Conservation (phyloP, 2,888 invertebrate genomes). For the Anthoptus insignis region DNA sequence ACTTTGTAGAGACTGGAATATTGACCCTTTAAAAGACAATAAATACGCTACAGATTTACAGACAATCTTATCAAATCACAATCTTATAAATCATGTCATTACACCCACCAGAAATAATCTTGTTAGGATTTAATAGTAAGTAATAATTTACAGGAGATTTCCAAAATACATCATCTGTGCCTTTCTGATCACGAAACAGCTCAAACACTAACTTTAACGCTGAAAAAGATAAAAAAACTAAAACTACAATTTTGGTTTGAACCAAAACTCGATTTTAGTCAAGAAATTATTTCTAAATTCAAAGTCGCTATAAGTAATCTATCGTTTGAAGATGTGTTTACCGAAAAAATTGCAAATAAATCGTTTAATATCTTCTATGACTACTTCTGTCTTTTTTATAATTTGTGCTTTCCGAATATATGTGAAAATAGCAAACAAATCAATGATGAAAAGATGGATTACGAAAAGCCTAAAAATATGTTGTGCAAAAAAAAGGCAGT, state of each 20-base stretch:
- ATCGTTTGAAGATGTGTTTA: not conserved
- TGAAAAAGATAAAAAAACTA: not conserved
- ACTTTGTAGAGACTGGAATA: not conserved
- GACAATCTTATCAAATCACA: not conserved
- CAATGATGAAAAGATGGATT: not conserved
- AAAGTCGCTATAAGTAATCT: not conserved
- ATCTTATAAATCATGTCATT: not conserved
- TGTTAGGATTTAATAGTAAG: not conserved
- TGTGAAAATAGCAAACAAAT: not conserved
- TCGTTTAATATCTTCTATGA: constrained; percentile 1
- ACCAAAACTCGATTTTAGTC: not conserved
- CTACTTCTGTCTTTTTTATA: not conserved
- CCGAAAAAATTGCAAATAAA: not conserved
- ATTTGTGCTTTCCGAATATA: not conserved
- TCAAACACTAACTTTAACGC: not conserved
- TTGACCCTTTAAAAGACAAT: not conserved
- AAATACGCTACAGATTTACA: not conserved
- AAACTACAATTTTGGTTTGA: constrained; percentile 1
- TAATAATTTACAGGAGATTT: not conserved
- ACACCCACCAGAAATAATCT: not conserved
- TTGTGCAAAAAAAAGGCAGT: not conserved
- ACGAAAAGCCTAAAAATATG: not conserved
- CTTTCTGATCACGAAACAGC: not conserved
- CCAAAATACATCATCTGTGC: not conserved
- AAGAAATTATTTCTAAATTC: not conserved